Evolutionary conservation across 1,140 invertebrate genomes (phyloP).

Genomic region (Leptinotarsa defecta): DNA sequence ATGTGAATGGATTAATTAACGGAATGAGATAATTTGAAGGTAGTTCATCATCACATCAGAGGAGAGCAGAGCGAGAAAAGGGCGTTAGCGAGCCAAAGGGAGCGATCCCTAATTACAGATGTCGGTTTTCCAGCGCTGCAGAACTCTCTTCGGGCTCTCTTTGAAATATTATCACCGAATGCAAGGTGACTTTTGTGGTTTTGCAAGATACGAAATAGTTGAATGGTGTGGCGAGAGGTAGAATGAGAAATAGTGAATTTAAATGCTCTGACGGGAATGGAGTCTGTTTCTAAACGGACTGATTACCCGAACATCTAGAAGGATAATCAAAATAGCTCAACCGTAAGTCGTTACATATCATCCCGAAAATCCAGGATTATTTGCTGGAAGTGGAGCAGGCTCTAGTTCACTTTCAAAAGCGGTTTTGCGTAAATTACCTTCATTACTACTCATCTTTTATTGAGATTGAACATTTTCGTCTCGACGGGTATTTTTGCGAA

Average conservation of each 20-base stretch:
- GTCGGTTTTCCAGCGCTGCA: conserved; percentile 18
- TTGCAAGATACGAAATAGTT: not conserved
- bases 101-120: conserved; percentile 26
- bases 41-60: conserved; percentile 28
- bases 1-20: conserved; percentile 28
- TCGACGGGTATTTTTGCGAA: too few relatives aligned
- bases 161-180: conserved; percentile 30
- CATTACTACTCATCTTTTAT: too few relatives aligned
- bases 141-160: conserved; percentile 14
- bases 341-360: too few relatives aligned
- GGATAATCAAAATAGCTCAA: too few relatives aligned
- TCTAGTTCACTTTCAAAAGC: too few relatives aligned
- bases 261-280: too few relatives aligned
- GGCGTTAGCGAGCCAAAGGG: conserved; percentile 26
- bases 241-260: not conserved
- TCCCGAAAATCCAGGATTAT: too few relatives aligned
- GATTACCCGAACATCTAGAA: too few relatives aligned
- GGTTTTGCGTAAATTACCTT: too few relatives aligned
- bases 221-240: not conserved
- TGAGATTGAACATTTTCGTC: too few relatives aligned
- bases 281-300: too few relatives aligned
- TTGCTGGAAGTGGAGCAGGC: too few relatives aligned
- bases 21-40: conserved; percentile 30
- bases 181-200: conserved; percentile 24
- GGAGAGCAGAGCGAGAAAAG: conserved; percentile 26